Evolutionary conservation across 2,113 vertebrate genomes (phyloP), one percentile per base, ranked within the genome.

Genomic region (Loxodonta africana): DNA sequence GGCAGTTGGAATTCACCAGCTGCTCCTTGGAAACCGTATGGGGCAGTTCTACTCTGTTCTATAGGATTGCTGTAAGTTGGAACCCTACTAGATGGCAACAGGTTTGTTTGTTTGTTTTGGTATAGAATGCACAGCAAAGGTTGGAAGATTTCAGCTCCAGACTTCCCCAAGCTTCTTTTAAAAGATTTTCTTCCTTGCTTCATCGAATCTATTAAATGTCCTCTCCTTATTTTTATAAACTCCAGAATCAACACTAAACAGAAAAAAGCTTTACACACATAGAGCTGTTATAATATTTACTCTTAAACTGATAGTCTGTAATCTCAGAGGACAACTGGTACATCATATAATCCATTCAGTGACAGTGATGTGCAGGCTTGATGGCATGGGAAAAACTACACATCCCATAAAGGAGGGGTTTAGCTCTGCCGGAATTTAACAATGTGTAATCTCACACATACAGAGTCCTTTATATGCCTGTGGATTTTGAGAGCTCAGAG

Each of bases 131-230:
- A 62, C 15, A 73, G 77, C 57, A 41, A 63, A 91, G 30, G 15
- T 0, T 69, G 57, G 62, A 77, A 76, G 33, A 74, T 69, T 48
- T 84, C 6, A 41, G 8, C 33, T 83, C 21, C 3, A 60, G 57
- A 1, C 12, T 26, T 8, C 12, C 44, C 48, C 63, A 4, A 71
- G n/a, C 26, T 88, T 69, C 48, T 96, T 90, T 92, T 53, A 88
- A 94, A 62, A 18, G 25, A 46, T 91, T 88, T 91, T 93, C 48
- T 78, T 18, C 30, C 0, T 0, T 53, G 15, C 83, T 94, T 96
- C 65, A 85, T 46, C 53, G 94, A 95, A 91, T 97, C 94, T 95
- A 95, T 57, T 76, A 74, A 94, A 92, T 44, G 77, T 33, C 83
- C 8, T 41, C 3, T 63, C n/a, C n/a, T 83, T 83, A 53, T 71